Evolutionary conservation across 2,113 vertebrate species (phyloP), one percentile per base, ranked within the genome.

Genomic region (Bucco capensis): DNA sequence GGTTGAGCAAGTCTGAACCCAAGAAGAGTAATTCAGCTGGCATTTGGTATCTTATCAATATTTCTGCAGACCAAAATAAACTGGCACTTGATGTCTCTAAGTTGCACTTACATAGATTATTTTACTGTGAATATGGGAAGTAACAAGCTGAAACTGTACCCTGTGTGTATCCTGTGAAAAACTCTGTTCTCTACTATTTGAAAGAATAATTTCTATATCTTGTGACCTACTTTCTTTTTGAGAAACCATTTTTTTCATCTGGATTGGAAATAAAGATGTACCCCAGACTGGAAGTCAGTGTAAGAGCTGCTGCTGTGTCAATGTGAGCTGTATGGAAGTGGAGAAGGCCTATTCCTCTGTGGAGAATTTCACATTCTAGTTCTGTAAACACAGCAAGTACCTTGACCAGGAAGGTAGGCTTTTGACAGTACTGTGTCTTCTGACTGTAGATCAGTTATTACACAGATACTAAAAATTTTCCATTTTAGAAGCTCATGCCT

Each of bases 181-280:
- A 62, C 14, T 61, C 38, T 87, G n/a, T 53, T 83, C 46, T 47
- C 61, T 69, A 66, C 23, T 93, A 78, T 81, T 94, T 88, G 70
- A 37, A 78, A 74, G 84, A 73, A 33, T 94, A 77, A 77, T 85
- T 92, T 30, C 54, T 95, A 14, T 60, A 27, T 75, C 74, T 88
- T 77, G 22, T 94, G 54, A 60, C 17, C 67, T 53, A 10, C 38
- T 94, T 91, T 62, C n/a, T 78, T 69, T 89, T 78, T 81, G 73
- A 67, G 50, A 65, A 81, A 51, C 25, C 24, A 9, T 23, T 82
- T 86, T 89, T 90, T 87, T 78, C 54, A 40, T 61, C 57, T 82
- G 47, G 10, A 58, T 64, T 66, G 28, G 27, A 92, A 95, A 94
- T 90, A 91, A 93, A 95, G 35, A 62, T 84, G 21, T 86, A 13